Base-by-base conservation (phyloP, 2,113 vertebrate species). In the Python bivittatus region DNA sequence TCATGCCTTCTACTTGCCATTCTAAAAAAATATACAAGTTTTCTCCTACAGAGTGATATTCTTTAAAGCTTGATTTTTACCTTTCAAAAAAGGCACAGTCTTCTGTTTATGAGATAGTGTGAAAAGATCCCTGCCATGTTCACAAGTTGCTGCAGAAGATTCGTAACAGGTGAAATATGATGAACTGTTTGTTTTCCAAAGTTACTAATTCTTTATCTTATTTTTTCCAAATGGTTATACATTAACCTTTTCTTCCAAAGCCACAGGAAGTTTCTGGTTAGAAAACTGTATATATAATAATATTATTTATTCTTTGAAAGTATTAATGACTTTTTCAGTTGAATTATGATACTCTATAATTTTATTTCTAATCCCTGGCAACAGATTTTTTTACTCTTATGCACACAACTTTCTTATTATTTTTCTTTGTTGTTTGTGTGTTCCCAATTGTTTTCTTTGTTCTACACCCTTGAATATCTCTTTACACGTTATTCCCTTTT, bases 371-470 rank as follows among this genome's bases (percentile, higher is more conserved):
- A 85, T 85, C 9, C 57, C 56, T 61, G n/a, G 48, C 15, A 52
- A 58, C 20, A 22, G 27, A 6, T 22, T 33, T 20, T 58, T 52
- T 83, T 60, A 48, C 17, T 17, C 27, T 15, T 52, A 88, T 83
- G 20, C 20, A 48, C 27, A 48, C 29, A 60, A 60, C 42, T 61
- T 92, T 60, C 42, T 52, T 25, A 52, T 53, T 88, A 61, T 53
- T 92, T 88, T 84, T 87, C 54, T 88, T 88, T 88, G 29, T 38
- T 60, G 27, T 89, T 88, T 38, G 20, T 38, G 22, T 33, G 20
- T 64, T 92, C 38, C 42, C 52, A 58, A 8, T 58, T 61, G 68
- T 84, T 88, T 84, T 92, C 86, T 84, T 92, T 84, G 42, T 84
- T 83, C 29, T 61, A 52, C n/a, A 88, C 42, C 56, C 33, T n/a